phyloP scores from a whole-genome alignment of 2,888 invertebrate genomes.

The Cetonia aurata region DNA sequence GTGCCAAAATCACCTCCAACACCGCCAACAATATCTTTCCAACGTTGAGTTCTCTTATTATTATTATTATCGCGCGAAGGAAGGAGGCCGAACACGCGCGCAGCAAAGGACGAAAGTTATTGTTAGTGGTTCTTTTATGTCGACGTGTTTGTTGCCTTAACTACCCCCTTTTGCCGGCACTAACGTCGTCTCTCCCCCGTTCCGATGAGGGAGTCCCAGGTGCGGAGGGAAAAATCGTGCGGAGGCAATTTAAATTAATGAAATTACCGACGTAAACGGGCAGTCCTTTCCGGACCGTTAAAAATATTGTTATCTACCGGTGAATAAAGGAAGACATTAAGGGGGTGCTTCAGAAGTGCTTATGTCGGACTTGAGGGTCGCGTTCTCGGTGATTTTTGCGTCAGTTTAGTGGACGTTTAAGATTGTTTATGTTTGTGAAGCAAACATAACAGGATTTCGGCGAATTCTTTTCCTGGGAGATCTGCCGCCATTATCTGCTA shows the following conservation, averaged over 20 bases:
- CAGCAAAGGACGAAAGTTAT: conserved; percentile 51
- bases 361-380: neutral
- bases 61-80: conserved; percentile 12
- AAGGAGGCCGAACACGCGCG: conserved; percentile 17
- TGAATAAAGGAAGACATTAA: conserved; percentile 25
- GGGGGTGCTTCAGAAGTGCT: conserved; percentile 16
- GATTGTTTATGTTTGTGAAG: conserved; percentile 18
- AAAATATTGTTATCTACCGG: conserved; percentile 26
- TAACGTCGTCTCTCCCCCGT: conserved; percentile 8
- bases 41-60: conserved; percentile 4
- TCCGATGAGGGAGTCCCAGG: neutral
- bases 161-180: conserved; percentile 28
- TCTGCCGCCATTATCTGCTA: too few species aligned
- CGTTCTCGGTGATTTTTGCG: conserved; percentile 13
- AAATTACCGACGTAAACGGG: conserved; percentile 22
- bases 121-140: conserved; percentile 51
- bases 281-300: conserved; percentile 8
- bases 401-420: conserved; percentile 12
- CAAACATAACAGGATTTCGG: conserved; percentile 4
- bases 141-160: conserved; percentile 41
- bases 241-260: conserved; percentile 33
- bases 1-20: conserved; percentile 43
- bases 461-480: conserved; percentile 9
- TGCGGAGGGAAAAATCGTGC: conserved; percentile 25
- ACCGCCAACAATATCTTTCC: conserved; percentile 30